Evolutionary conservation across 2,888 invertebrate species (phyloP), one percentile per base, ranked within the genome.

Genomic region (Cheilosia grossa): DNA sequence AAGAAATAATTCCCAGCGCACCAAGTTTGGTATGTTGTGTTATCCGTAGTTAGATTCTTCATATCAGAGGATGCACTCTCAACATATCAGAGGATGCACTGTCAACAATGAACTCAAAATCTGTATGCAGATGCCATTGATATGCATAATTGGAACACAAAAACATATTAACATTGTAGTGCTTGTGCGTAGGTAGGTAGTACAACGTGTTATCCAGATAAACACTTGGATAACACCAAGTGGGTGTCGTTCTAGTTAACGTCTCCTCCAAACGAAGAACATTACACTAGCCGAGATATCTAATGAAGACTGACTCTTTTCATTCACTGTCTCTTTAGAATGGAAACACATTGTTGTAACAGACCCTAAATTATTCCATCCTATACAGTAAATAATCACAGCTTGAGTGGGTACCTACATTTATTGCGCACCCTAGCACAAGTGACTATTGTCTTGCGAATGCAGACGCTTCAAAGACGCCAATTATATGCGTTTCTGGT

Each of bases 231-330:
- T n/a, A n/a, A n/a, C n/a, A n/a, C n/a, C n/a, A n/a, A n/a, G n/a
- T n/a, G n/a, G n/a, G 3, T 10, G 49, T 19, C 49, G 10, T 49
- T 37, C 37, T 37, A 13, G n/a, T 44, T 44, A 17, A 17, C 49
- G 49, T 21, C 21, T 19, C 21, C 21, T 49, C 49, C 21, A 21
- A 9, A 17, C 6, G 17, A n/a, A 7, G 7, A 17, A 21, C 49
- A 10, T 21, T 21, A 49, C 49, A 13, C 13, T 5, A 21, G 49
- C 19, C 19, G 21, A 19, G 10, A 49, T 49, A 21, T 21, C 49
- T 49, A 49, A 49, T 49, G 49, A 49, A 49, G 49, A 49, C 21
- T 13, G 21, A 21, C 49, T 19, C 49, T 49, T 49, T 10, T 19
- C 49, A 49, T 21, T 49, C 49, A 49, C 17, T 49, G 19, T 13